Evolutionary conservation across 2,888 invertebrate genomes (phyloP).

Genomic region (Drosophila barbarae): DNA sequence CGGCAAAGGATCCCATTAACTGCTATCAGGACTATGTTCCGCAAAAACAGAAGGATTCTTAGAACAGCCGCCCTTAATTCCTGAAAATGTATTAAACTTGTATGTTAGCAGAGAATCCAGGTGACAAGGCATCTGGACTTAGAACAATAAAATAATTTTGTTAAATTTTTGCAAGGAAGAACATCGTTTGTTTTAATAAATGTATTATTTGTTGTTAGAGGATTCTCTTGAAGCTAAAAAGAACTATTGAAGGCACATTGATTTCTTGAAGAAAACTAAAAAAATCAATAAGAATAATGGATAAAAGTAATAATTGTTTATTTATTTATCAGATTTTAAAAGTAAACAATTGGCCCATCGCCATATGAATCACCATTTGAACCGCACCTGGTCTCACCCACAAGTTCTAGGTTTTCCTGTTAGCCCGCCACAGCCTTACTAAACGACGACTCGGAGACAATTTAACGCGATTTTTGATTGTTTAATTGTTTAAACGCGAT

Average conservation of each 20-base stretch:
- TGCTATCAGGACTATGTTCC: constrained; percentile 73
- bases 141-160: not conserved
- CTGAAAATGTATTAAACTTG: constrained; percentile 7
- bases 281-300: not conserved
- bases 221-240: too few relatives aligned
- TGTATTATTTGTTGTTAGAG: not conserved
- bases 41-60: constrained; percentile 45
- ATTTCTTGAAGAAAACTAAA: not conserved
- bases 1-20: constrained; percentile 75
- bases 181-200: not conserved
- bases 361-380: constrained; percentile 9
- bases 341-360: constrained; percentile 7
- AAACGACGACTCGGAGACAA: constrained; percentile 7
- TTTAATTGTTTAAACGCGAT: constrained; percentile 29
- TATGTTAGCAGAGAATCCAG: not conserved
- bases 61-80: not conserved
- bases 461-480: constrained; percentile 23
- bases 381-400: constrained; percentile 26
- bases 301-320: not conserved
- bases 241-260: too few relatives aligned
- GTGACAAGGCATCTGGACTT: not conserved
- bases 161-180: not conserved
- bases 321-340: not conserved
- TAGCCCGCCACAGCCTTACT: constrained; percentile 11
- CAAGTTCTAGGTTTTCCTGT: not conserved